Evolutionary conservation across 2,888 invertebrate species (phyloP).

Genomic region (Mesorhabditis spiculigera): DNA sequence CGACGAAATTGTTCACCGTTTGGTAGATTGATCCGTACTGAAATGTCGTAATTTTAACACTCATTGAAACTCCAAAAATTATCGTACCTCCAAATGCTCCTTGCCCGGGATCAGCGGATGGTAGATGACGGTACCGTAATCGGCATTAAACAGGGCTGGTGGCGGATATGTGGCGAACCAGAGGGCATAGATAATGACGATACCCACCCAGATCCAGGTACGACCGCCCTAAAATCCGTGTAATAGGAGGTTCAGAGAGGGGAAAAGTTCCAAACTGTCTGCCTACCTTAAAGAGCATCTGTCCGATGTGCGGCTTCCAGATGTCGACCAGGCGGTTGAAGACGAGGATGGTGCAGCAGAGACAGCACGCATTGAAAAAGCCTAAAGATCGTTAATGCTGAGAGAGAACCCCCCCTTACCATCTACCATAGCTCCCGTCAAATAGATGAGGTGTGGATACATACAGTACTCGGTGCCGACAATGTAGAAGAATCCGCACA

Average conservation of each 20-base stretch:
- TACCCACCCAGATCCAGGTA: neutral
- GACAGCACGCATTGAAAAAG: neutral
- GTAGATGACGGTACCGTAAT: conserved; percentile 4
- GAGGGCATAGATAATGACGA: neutral
- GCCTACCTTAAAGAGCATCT: conserved; percentile 6
- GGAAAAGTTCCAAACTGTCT: too few species aligned
- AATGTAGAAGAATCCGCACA: neutral
- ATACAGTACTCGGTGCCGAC: conserved; percentile 5
- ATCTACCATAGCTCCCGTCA: neutral
- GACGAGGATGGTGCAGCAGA: neutral
- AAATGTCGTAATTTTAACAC: conserved; percentile 1
- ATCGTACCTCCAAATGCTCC: neutral
- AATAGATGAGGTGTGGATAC: neutral
- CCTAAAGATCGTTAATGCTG: too few species aligned
- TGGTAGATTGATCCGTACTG: conserved; percentile 4
- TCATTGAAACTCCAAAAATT: neutral
- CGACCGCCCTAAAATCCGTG: too few species aligned
- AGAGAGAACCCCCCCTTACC: too few species aligned
- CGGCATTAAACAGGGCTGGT: neutral
- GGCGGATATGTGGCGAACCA: neutral
- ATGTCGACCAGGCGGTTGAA: conserved; percentile 4
- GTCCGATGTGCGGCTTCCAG: neutral
- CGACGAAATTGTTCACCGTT: neutral
- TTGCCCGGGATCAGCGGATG: conserved; percentile 4
- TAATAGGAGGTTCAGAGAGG: too few species aligned